These are phyloP conservation scores for Apolygus lucorum DNA, from an alignment of 1,140 invertebrate genomes.

Conservation along the genomic window DNA sequence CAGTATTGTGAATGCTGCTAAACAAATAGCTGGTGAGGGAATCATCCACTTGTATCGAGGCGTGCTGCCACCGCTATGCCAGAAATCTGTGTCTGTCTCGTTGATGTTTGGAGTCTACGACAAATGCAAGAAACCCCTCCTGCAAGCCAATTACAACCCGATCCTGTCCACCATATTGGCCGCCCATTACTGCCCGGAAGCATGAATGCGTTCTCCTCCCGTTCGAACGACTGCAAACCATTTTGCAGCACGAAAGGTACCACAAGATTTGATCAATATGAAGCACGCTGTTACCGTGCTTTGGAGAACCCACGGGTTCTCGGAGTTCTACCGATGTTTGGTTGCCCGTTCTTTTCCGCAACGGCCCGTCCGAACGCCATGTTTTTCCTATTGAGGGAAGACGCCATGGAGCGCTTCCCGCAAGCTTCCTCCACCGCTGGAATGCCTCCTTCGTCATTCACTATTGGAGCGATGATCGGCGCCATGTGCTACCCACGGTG, in stretches of 20 bases:
- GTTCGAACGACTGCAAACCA: constrained; percentile 89
- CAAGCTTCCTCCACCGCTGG: constrained; percentile 34
- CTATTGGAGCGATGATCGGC: constrained; percentile 88
- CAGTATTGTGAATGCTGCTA: constrained; percentile 55
- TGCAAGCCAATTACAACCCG: constrained; percentile 46
- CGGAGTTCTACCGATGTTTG: constrained; percentile 73
- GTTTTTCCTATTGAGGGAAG: constrained; percentile 82
- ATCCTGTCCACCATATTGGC: constrained; percentile 61
- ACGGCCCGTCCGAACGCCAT: constrained; percentile 86
- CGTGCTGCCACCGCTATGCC: constrained; percentile 84
- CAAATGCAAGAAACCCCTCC: constrained; percentile 59
- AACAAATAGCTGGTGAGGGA: constrained; percentile 76
- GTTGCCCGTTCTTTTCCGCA: constrained; percentile 79
- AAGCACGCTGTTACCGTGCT: constrained; percentile 67
- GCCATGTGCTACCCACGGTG: constrained; percentile 82
- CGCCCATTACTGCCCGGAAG: constrained; percentile 62
- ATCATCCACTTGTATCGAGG: constrained; percentile 80
- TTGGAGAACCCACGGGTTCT: constrained; percentile 53
- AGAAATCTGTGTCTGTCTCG: constrained; percentile 85
- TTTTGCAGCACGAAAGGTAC: constrained; percentile 80
- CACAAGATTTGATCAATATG: constrained; percentile 81
- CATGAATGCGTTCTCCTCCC: constrained; percentile 86
- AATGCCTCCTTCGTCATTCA: constrained; percentile 55
- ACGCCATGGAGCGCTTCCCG: constrained; percentile 52
- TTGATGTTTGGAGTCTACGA: constrained; percentile 97